Percentiles rank a stretch among this genome's conserved stretches.
These are phyloP conservation scores for Dermatophagoides farinae DNA, from an alignment of 1,140 invertebrate genomes.

Conservation along the genomic window DNA sequence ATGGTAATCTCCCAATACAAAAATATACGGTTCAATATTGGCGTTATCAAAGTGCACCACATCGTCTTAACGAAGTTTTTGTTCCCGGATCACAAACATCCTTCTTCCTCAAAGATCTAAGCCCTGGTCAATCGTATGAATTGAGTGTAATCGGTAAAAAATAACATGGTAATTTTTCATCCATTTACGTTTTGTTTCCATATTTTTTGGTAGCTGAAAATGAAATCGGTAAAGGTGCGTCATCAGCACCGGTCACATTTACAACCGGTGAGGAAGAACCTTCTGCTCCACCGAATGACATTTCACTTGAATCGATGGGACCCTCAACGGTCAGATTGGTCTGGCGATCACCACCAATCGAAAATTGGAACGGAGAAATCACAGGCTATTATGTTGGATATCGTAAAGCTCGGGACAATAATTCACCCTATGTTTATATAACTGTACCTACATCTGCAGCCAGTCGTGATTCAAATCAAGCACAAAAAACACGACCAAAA, in stretches of 20 bases:
- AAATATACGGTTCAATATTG: constrained; percentile 82
- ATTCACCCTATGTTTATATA: constrained; percentile 16
- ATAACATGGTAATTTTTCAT: background rate
- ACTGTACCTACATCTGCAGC: constrained; percentile 10
- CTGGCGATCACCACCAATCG: constrained; percentile 44
- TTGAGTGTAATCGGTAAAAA: constrained; percentile 42
- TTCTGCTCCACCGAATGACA: constrained; percentile 18
- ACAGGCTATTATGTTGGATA: constrained; percentile 41
- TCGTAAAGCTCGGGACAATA: constrained; percentile 11
- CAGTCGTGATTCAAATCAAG: background rate
- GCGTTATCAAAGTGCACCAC: constrained; percentile 27
- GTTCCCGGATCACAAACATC: constrained; percentile 18
- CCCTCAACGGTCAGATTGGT: constrained; percentile 18
- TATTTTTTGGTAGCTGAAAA: constrained; percentile 55
- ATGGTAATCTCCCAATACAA: constrained; percentile 81
- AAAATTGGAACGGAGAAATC: constrained; percentile 82
- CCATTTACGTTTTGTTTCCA: background rate
- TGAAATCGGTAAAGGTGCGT: constrained; percentile 69
- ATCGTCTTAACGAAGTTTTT: constrained; percentile 18
- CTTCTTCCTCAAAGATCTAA: constrained; percentile 29
- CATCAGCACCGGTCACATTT: constrained; percentile 74
- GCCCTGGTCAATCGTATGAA: constrained; percentile 76
- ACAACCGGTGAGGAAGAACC: constrained; percentile 71
- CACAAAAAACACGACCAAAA: background rate
- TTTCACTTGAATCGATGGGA: constrained; percentile 19